Evolutionary conservation across 2,113 vertebrate species (phyloP), one percentile per base, ranked within the genome.

Genomic region (Clinocottus analis): DNA sequence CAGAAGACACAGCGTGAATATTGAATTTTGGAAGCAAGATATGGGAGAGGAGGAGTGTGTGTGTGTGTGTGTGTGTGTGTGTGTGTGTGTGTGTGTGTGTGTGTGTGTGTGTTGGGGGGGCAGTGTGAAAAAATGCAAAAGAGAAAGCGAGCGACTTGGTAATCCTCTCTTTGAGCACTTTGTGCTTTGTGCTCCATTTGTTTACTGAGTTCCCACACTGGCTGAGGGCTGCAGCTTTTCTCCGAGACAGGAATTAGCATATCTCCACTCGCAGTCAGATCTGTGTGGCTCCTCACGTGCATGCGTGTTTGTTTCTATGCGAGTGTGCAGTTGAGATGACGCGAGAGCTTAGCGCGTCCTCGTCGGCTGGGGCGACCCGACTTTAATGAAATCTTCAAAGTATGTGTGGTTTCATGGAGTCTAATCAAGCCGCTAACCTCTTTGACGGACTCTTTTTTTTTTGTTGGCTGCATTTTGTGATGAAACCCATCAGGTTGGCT

Each of bases 121-220:
- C 25, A 55, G 11, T 82, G 53, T 74, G 58, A 55, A 72, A 73
- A 82, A 82, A 78, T 41, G 35, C 72, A 17, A 72, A 73, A 43
- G 49, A 33, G 51, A 86, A 71, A 81, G 43, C 56, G 74, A 81
- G 86, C 39, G 66, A 82, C 47, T 82, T 70, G 71, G 70, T 86
- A 90, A 87, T 90, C 87, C 82, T 86, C 66, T 88, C 72, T 89
- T 89, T 89, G 85, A 90, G 76, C 64, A 73, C 76, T 72, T 78
- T 77, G 68, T 72, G 75, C 83, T 90, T 89, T 87, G 87, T 90
- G 77, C 53, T 86, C 39, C 66, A 70, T 82, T 86, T 93, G 88
- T 91, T 90, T 85, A 86, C 85, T 19, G 27, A 75, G 75, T 86
- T 91, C 82, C 83, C 85, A 85, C 83, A 89, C 82, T 72, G 76